Evolutionary conservation across 2,888 invertebrate genomes (phyloP), one percentile per base, ranked within the genome.

Genomic region (Rotaria socialis): DNA sequence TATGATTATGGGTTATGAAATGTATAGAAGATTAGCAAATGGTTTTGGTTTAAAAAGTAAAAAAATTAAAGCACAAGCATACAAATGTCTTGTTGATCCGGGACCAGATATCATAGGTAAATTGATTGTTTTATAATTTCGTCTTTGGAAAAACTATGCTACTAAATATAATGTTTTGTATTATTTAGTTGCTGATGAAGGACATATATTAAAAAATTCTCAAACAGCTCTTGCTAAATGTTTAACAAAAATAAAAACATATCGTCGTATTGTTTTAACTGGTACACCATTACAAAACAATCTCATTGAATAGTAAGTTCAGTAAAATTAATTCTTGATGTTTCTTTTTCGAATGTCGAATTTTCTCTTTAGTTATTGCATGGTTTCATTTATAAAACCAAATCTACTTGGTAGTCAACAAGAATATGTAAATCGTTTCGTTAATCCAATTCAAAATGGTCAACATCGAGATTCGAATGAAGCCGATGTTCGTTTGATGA

Each of bases 281-380:
- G 98, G 98, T 86, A 99, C 99, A 0, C 99, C 99, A 0, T 92
- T 99, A 86, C 99, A 99, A 91, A 99, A 99, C 91, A 98, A 99
- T 92, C 93, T 91, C 8, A 88, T 89, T 41, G 91, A 91, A 89
- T 91, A 91, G 91, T 97, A 67, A 67, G 5, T 16, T 35, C 16
- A 16, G 16, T 11, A 11, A 4, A 3, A 52, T 4, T 14, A 52
- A 3, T 52, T 11, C 16, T 52, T 52, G 10, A 14, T 52, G 52
- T 52, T 52, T 52, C 1, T 22, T 55, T 7, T 7, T 55, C 4
- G 35, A 35, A 2, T 2, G 35, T 35, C 35, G 35, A 35, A 35
- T 60, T 0, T 35, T 16, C 11, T 35, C 8, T 27, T n/a, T 41
- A 67, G 67, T 92, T 96, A 96, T 92, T 97, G 96, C 92, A 99